Evolutionary conservation across 2,797 vertebrate genomes (phyloP).

Genomic region (Chrosomus eos): DNA sequence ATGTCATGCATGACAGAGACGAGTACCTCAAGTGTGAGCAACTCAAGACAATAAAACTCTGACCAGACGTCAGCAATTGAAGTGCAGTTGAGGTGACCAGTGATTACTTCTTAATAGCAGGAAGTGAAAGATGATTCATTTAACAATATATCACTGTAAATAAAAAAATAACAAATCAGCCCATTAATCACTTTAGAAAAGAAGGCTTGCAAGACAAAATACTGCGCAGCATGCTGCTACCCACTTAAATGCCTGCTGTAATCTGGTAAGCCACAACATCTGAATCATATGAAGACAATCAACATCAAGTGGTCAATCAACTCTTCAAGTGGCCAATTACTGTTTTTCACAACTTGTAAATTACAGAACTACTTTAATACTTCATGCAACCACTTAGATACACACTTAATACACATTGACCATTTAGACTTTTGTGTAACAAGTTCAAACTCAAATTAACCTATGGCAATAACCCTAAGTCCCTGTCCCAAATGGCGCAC

Average conservation of each 20-base stretch:
- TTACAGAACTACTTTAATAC: neutral
- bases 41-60: neutral
- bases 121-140: neutral
- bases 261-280: neutral
- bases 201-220: neutral
- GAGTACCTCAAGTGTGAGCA: neutral
- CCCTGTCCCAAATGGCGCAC: too few species aligned
- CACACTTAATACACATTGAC: too few species aligned
- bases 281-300: slow-evolving; percentile 9
- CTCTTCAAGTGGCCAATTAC: neutral
- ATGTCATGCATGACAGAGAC: neutral
- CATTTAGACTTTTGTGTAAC: neutral
- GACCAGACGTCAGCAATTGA: neutral
- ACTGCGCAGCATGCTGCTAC: neutral
- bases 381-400: too few species aligned
- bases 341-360: neutral
- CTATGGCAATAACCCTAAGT: neutral
- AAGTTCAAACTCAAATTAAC: neutral
- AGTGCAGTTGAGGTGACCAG: neutral
- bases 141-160: neutral
- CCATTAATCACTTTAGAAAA: neutral
- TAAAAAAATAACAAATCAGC: neutral
- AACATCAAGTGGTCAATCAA: slow-evolving; percentile 7
- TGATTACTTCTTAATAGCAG: neutral
- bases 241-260: neutral